Base-by-base conservation (phyloP, 2,888 invertebrate species). In the Endotricha flammealis region DNA sequence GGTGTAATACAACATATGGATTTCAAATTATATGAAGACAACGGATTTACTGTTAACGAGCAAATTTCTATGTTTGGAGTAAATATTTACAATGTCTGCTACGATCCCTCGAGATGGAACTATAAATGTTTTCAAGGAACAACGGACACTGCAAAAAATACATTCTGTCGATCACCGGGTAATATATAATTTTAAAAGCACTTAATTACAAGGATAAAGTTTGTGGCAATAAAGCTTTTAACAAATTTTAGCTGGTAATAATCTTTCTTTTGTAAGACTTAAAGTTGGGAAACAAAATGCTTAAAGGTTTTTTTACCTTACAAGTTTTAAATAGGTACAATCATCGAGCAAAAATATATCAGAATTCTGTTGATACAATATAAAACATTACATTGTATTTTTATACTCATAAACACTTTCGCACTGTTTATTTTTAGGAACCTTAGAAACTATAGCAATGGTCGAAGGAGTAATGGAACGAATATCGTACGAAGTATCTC, bases 381-480 rank as follows among this genome's bases (percentile, higher is more conserved):
- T n/a, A n/a, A n/a, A n/a, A n/a, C n/a, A n/a, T n/a, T n/a, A n/a
- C n/a, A n/a, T n/a, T n/a, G n/a, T n/a, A n/a, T n/a, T n/a, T n/a
- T n/a, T n/a, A n/a, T n/a, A n/a, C n/a, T n/a, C n/a, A n/a, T n/a
- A n/a, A n/a, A n/a, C n/a, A n/a, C n/a, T n/a, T n/a, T n/a, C n/a
- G n/a, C n/a, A n/a, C n/a, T n/a, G n/a, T n/a, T 30, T 23, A 2
- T n/a, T 48, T 50, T 1, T 28, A 67, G 61, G 56, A n/a, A 41
- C 53, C 8, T 24, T 63, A 6, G 63, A 61, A 41, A 35, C 38
- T 30, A 52, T 62, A 3, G 43, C 58, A 11, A 48, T 58, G 46
- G 38, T 49, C 9, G 91, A 91, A 62, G 61, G 71, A 29, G 72
- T 91, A 4, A 89, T 91, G 88, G 91, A 91, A 38, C 88, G 89